Evolutionary conservation across 2,797 vertebrate species (phyloP).

Genomic region (Falco rusticolus): DNA sequence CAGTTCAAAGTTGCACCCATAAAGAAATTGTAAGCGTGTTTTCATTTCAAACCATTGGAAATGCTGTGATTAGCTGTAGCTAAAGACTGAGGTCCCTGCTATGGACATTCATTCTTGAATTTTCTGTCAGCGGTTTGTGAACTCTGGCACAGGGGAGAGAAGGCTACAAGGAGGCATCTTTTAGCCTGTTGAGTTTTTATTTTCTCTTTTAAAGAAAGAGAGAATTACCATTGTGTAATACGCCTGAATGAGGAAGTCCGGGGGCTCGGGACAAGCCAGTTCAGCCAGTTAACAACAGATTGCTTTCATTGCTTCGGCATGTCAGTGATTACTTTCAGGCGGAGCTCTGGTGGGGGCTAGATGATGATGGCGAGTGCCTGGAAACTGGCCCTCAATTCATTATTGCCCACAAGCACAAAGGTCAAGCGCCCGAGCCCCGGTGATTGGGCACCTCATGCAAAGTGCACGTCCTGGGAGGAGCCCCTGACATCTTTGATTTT

Average conservation of each 20-base stretch:
- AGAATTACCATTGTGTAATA: neutral
- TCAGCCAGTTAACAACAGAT: conserved; percentile 18
- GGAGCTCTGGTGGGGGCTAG: conserved; percentile 41
- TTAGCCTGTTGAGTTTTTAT: neutral
- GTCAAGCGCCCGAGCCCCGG: conserved; percentile 23
- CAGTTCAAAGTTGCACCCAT: neutral
- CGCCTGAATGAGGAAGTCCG: neutral
- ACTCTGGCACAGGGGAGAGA: neutral
- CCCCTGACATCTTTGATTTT: conserved; percentile 71
- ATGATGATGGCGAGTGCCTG: conserved; percentile 29
- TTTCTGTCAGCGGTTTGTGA: neutral
- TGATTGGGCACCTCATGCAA: conserved; percentile 70
- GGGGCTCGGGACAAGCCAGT: neutral
- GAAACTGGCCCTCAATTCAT: conserved; percentile 67
- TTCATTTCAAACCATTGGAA: neutral
- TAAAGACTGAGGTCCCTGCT: neutral
- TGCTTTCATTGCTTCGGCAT: conserved; percentile 32
- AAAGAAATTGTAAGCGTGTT: neutral
- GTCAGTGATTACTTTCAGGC: conserved; percentile 19
- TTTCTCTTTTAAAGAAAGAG: neutral
- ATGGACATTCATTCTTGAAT: neutral
- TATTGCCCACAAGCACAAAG: conserved; percentile 49
- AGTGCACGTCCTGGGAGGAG: conserved; percentile 51
- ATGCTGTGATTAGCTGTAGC: neutral
- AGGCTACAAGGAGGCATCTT: neutral